Evolutionary conservation across 92 coral and sea anemone genomes (phyloP), one percentile per base, ranked within the genome.

Genomic region (Palythoa heliodiscus): DNA sequence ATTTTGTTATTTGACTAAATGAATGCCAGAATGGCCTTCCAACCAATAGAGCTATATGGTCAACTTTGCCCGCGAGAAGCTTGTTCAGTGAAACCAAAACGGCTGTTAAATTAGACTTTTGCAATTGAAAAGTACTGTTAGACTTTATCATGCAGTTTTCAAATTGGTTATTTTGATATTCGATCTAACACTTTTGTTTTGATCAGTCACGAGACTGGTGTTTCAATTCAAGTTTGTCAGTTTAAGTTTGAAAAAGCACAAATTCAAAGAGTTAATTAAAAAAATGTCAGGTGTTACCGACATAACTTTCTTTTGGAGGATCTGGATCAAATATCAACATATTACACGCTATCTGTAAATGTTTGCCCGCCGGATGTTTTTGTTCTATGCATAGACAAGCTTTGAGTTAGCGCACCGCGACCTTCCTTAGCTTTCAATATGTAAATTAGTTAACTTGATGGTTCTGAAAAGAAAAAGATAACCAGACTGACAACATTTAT

Each of bases 311-410:
- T 5, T 29, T 55, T 24, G 6, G 38, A 58, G 71, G 83, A 17
- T 60, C n/a, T 54, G 13, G 67, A 60, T 78, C 71, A 78, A 39
- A 40, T 78, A 39, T 39, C 71, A 24, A n/a, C 50, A 43, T 40
- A 43, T 40, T n/a, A 19, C 83, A 61, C 52, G 71, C 35, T 68
- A 60, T 53, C 15, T 16, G 47, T 53, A 76, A 53, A 7, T 53
- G 82, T 76, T 57, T 57, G 17, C 48, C 15, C 70, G 22, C 55
- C 83, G 24, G 69, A 63, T 78, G 83, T 77, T 35, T 57, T 38
- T 77, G 54, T 61, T 40, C 24, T 9, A 63, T 37, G 13, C 8
- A 19, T 39, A 10, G 38, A 39, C 35, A n/a, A 29, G 35, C 35
- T 78, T 58, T 77, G 83, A 29, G 54, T 48, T 60, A 25, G 40